Conservation (phyloP, 2,888 invertebrate species). For the Brenthis hecate region DNA sequence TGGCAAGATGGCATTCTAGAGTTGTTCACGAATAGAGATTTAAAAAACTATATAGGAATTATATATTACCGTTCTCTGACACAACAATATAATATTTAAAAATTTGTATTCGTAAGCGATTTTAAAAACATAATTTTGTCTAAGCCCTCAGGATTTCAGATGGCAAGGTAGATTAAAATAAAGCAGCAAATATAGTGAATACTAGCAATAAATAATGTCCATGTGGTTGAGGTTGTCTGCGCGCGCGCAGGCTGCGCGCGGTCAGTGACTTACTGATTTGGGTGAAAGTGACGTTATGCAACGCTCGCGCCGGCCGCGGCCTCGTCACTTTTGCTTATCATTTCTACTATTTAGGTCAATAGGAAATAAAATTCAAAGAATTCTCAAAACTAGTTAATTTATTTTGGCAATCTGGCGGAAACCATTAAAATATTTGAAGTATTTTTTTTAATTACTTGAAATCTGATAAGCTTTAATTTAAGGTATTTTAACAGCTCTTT, state of each 20-base stretch:
- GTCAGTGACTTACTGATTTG: slow-evolving; percentile 49
- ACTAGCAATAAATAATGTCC: neutral
- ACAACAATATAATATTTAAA: too few relatives aligned
- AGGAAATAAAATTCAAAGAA: slow-evolving; percentile 28
- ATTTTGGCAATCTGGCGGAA: neutral
- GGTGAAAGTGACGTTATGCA: slow-evolving; percentile 47
- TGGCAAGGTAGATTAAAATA: too few relatives aligned
- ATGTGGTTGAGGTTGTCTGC: neutral
- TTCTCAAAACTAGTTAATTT: neutral
- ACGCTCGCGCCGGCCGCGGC: neutral
- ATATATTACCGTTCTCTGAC: too few relatives aligned
- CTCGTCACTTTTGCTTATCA: slow-evolving; percentile 24
- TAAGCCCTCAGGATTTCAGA: too few relatives aligned
- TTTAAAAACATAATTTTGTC: too few relatives aligned
- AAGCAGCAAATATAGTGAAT: neutral
- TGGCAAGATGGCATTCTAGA: too few relatives aligned
- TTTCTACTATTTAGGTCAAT: slow-evolving; percentile 35
- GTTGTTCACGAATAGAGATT: too few relatives aligned
- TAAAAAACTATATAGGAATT: too few relatives aligned
- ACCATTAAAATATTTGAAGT: neutral
- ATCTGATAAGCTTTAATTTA: too few relatives aligned
- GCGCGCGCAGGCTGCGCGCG: slow-evolving; percentile 28
- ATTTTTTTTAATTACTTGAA: neutral
- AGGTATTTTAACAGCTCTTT: too few relatives aligned
- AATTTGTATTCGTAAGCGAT: too few relatives aligned